Base-by-base conservation (phyloP, 1,140 invertebrate genomes). In the Oppia nitens region DNA sequence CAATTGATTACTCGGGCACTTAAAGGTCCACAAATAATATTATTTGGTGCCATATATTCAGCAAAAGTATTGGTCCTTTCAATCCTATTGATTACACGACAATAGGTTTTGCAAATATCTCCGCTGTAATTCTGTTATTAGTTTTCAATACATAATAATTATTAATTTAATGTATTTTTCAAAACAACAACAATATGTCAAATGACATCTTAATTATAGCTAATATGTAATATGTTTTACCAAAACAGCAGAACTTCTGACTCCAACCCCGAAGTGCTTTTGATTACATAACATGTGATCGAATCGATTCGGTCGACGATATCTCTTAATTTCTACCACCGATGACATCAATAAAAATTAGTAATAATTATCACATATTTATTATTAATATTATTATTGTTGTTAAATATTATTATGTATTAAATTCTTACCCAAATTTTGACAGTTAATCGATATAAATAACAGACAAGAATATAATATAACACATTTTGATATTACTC, bases 1-100 rank as follows among this genome's bases (percentile, higher is more conserved):
- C 6, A 40, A 9, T 17, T 6, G 6, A 6, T 9, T 57, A 57
- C 56, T 47, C 56, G n/a, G 20, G 56, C 47, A n/a, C 48, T 45
- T 14, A 20, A 17, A 17, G 12, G 12, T 3, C 56, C 56, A 50
- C 56, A 57, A 1, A 45, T 40, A 21, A 57, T 24, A 57, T 48
- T 48, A 24, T 57, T 57, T 14, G 56, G 56, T 9, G 50, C 27
- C 9, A 49, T 24, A 57, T 57, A 48, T 50, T 57, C 56, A 26
- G 47, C 26, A 27, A 48, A 57, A 23, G 17, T 49, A 40, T 27
- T 49, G n/a, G 47, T 57, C 3, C 56, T 47, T 32, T 52, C 24
- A 11, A 57, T 49, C 14, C 56, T 45, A 50, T 57, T 47, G 4
- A 57, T 57, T 1, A 57, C 26, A 27, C 56, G 56, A 57, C 56